Evolutionary conservation across 1,140 invertebrate species (phyloP).

Genomic region (Brachionus angularis): DNA sequence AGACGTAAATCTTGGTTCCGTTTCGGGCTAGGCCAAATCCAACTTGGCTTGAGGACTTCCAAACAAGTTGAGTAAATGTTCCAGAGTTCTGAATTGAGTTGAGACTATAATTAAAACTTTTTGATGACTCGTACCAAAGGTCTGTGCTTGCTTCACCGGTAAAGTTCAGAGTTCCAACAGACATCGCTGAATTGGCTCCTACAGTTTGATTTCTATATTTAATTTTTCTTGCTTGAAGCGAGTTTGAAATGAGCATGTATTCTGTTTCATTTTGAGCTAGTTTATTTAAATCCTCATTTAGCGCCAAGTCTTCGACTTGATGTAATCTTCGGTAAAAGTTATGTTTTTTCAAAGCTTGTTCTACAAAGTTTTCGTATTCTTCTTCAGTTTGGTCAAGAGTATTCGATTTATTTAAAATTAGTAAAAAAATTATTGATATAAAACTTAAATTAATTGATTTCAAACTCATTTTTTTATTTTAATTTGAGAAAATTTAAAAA

Average conservation of each 20-base stretch:
- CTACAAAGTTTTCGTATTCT: too few species aligned
- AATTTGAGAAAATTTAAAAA: too few species aligned
- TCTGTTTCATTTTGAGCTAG: neutral
- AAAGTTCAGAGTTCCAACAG: neutral
- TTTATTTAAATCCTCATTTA: neutral
- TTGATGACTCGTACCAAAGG: neutral
- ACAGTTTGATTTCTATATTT: neutral
- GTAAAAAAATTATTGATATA: too few species aligned
- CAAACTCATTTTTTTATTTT: too few species aligned
- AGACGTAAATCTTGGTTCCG: neutral
- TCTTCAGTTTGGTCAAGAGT: too few species aligned
- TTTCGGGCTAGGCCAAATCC: neutral
- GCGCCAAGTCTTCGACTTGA: neutral
- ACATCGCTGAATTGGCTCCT: neutral
- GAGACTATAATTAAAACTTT: neutral
- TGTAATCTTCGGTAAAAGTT: too few species aligned
- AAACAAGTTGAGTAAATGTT: conserved; percentile 39
- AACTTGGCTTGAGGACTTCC: conserved; percentile 30
- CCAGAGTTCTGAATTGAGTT: neutral
- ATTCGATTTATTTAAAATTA: too few species aligned
- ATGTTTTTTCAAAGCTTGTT: too few species aligned
- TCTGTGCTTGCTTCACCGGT: neutral
- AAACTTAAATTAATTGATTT: too few species aligned
- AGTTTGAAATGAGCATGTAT: too few species aligned
- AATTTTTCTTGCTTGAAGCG: neutral